Evolutionary conservation across 92 coral and sea anemone species (phyloP).

Genomic region (Palythoa grandis): DNA sequence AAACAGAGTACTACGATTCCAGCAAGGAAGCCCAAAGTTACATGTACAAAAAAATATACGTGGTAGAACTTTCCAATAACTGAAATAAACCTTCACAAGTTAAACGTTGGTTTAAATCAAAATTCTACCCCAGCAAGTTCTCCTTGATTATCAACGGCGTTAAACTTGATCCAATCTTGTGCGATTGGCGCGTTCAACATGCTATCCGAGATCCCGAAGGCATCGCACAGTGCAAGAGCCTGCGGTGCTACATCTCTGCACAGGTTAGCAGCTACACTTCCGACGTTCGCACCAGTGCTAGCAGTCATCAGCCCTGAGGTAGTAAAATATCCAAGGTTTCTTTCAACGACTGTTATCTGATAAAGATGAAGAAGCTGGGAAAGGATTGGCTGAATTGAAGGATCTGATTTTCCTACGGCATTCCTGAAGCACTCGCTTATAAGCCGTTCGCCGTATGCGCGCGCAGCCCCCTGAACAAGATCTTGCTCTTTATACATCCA

Average conservation of each 20-base stretch:
- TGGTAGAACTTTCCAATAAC: background rate
- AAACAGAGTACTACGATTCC: too few relatives aligned
- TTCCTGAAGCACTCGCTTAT: constrained; percentile 77
- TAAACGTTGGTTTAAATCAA: constrained; percentile 2
- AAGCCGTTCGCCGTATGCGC: constrained; percentile 81
- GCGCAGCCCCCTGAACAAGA: constrained; percentile 83
- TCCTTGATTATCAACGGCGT: constrained; percentile 79
- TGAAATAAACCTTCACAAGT: background rate
- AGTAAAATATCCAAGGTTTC: constrained; percentile 78
- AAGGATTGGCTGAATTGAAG: constrained; percentile 67
- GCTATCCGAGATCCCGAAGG: constrained; percentile 82
- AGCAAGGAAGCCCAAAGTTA: background rate
- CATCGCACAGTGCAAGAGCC: constrained; percentile 86
- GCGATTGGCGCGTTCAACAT: constrained; percentile 92
- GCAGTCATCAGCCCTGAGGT: constrained; percentile 70
- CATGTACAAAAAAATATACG: background rate
- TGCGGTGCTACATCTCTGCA: constrained; percentile 81
- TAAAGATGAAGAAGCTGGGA: constrained; percentile 76
- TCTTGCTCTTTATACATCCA: constrained; percentile 94
- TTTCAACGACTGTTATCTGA: constrained; percentile 65
- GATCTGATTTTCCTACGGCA: constrained; percentile 68
- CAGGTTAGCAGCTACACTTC: constrained; percentile 74
- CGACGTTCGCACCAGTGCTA: constrained; percentile 67
- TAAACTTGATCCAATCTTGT: constrained; percentile 87
- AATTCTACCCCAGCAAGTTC: constrained; percentile 50